Percentiles rank a stretch among this genome's conserved stretches.
Conservation (phyloP, 1,140 invertebrate genomes). For the Lucilia cuprina region DNA sequence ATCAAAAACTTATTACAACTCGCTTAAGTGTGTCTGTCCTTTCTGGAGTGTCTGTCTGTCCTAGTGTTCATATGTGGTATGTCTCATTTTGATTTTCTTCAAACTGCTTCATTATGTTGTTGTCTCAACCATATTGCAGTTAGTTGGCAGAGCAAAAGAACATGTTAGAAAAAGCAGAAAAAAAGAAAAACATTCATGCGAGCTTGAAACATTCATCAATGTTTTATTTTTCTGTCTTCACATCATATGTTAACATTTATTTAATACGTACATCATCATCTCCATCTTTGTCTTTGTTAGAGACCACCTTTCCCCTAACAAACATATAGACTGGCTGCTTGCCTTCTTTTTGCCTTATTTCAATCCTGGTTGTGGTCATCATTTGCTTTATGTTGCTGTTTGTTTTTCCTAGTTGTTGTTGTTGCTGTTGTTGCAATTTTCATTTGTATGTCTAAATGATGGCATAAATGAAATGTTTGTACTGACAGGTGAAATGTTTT, state of each 20-base stretch:
- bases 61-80: not conserved
- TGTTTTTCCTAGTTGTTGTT: not conserved
- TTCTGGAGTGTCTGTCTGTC: not conserved
- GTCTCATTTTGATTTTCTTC: too few relatives aligned
- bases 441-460: conserved; percentile 30
- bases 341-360: not conserved
- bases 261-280: not conserved
- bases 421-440: not conserved
- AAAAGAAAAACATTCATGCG: not conserved
- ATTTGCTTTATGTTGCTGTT: not conserved
- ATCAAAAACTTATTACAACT: not conserved
- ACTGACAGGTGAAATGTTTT: conserved; percentile 32
- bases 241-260: conserved; percentile 26
- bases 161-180: too few relatives aligned
- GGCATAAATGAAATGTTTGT: conserved; percentile 34
- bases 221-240: conserved; percentile 32
- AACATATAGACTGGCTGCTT: too few relatives aligned
- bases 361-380: not conserved
- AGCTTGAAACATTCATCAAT: conserved; percentile 24
- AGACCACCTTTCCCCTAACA: not conserved
- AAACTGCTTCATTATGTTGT: not conserved
- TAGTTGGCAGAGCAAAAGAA: not conserved
- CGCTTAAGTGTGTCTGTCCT: too few relatives aligned
- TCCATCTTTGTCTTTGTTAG: not conserved
- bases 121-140: too few relatives aligned